phyloP scores from a whole-genome alignment of 2,113 vertebrate species.

The Anseranas semipalmata region DNA sequence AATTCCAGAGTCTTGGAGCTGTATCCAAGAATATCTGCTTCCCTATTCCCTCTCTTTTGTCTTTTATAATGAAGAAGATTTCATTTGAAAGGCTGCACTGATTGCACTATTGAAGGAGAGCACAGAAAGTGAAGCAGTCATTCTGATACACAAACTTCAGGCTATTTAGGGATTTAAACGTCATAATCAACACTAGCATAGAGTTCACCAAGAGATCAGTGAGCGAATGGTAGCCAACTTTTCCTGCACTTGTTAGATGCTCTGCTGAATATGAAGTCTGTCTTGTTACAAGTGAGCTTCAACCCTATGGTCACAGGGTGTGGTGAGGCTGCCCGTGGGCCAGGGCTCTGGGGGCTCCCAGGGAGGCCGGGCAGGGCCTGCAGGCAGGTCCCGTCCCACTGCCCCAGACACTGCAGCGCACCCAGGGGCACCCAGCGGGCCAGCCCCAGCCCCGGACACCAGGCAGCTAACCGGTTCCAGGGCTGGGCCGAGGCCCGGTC shows the following conservation, averaged over 20 bases:
- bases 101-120: slow-evolving; percentile 38
- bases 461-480: neutral
- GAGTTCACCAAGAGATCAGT: neutral
- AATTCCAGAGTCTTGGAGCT: neutral
- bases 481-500: neutral
- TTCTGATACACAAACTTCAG: neutral
- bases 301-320: neutral
- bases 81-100: slow-evolving; percentile 10
- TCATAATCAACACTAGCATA: neutral
- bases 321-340: neutral
- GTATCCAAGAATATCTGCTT: neutral
- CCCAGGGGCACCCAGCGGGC: neutral
- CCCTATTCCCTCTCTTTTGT: neutral
- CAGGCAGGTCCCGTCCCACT: neutral
- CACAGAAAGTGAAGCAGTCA: neutral
- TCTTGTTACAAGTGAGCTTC: neutral
- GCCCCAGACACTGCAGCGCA: neutral
- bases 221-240: neutral
- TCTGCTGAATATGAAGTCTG: neutral
- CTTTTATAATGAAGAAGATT: slow-evolving; percentile 43
- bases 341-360: fast-evolving
- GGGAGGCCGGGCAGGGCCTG: neutral
- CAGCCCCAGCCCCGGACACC: neutral
- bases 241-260: neutral
- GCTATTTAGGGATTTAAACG: slow-evolving; percentile 17